Evolutionary conservation across 1,140 invertebrate genomes (phyloP), one percentile per base, ranked within the genome.

Genomic region (Lasioglossum albipes): DNA sequence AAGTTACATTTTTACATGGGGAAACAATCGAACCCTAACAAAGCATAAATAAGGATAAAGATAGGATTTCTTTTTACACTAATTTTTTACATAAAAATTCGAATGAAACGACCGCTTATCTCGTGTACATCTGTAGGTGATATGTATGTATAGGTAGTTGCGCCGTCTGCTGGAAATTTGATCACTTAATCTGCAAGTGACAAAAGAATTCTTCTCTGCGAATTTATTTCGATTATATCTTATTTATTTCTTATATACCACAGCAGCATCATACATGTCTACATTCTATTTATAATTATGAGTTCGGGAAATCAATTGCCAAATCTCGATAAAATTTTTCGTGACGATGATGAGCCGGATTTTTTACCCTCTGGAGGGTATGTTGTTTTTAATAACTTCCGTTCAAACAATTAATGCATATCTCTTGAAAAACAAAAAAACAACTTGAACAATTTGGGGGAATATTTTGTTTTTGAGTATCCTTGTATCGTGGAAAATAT

Each of bases 321-420:
- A 42, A 90, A 90, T 85, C 71, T 90, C 0, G 88, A 90, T 59
- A 91, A 91, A 79, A 85, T 91, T 59, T 89, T 91, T 52, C 86
- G 87, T 45, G 89, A 90, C 42, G 90, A 91, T 4, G 90, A 91
- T 27, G 90, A 91, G 57, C 57, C 82, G 12, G 90, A 91, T 71
- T 90, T 91, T 81, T 41, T 84, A 72, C 84, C 90, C 20, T 73
- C 87, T 10, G 87, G 83, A 68, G 86, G 90, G 90, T 91, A 83
- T 71, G 84, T 82, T 82, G 49, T 20, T 61, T 1, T 66, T 75
- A 27, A 45, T 52, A 22, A 22, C 45, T 41, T 73, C 57, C 2
- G 0, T 16, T 52, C 2, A 41, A n/a, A 66, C 41, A 2, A 66
- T 80, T 49, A 12, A 22, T 36, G 36, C 5, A 67, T 4, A 18